Percentiles rank a stretch among this genome's conserved stretches.
These are phyloP conservation scores for Probosciger aterrimus DNA, from an alignment of 2,113 vertebrate genomes.

Conservation along the genomic window DNA sequence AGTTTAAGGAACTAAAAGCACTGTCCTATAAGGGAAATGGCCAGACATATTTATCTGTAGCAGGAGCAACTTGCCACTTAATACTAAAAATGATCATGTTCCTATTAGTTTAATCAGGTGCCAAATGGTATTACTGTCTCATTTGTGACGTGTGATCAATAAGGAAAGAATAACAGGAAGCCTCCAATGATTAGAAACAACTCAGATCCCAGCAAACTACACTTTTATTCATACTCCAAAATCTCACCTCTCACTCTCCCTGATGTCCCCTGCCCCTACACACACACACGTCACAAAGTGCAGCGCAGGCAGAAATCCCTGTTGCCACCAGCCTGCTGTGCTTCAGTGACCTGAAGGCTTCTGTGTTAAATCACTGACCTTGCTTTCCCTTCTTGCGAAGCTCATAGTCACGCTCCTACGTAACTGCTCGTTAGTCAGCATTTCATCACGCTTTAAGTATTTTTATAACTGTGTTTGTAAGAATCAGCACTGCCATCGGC, in stretches of 20 bases:
- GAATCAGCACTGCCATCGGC: neutral
- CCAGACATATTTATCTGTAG: neutral
- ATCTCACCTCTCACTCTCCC: neutral
- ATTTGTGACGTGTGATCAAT: neutral
- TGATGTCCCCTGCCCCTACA: neutral
- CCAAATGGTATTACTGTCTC: neutral
- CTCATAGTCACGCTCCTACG: neutral
- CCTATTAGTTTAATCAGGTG: neutral
- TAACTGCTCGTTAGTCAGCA: neutral
- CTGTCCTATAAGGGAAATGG: neutral
- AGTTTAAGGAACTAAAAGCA: neutral
- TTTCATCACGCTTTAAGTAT: neutral
- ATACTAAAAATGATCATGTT: neutral
- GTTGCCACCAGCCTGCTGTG: fast-evolving
- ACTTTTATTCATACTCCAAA: neutral
- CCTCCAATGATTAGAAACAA: neutral
- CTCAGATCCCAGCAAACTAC: neutral
- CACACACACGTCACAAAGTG: fast-evolving
- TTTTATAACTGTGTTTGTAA: neutral
- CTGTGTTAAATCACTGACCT: neutral
- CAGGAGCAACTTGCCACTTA: neutral
- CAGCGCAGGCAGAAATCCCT: neutral
- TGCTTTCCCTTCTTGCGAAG: neutral
- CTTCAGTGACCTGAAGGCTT: neutral
- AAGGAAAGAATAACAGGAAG: neutral